Evolutionary conservation across 2,888 invertebrate genomes (phyloP), one percentile per base, ranked within the genome.

Genomic region (Busseola fusca): DNA sequence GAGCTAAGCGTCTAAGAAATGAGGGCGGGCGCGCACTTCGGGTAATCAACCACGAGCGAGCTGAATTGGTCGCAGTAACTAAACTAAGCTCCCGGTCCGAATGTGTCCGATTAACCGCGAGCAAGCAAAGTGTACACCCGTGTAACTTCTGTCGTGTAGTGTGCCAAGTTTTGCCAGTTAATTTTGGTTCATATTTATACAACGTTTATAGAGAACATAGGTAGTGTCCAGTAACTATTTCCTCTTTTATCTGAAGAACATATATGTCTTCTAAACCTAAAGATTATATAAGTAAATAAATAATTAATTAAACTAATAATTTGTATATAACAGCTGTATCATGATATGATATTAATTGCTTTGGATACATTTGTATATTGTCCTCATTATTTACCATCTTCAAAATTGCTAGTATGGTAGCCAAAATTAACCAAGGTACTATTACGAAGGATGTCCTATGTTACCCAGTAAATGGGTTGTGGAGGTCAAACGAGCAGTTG

Each of bases 261-360:
- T 27, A 48, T 60, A 66, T 9, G 3, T 42, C n/a, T 56, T 42
- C 40, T 74, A 54, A 62, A 62, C 56, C 48, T 60, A 74, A 52
- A 48, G 6, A 34, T 57, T n/a, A 60, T 27, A 14, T 30, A 48
- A 62, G 40, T 59, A 50, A 59, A 70, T 50, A 59, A 14, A 70
- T 75, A 63, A 68, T 68, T 69, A 75, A 69, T 54, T 7, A 59
- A 74, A 68, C 40, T 66, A 74, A 30, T 16, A 63, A 52, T 52
- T 60, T 30, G 30, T 66, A 76, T 48, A 65, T 64, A 74, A 60
- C 34, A 64, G 34, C 1, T 37, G 56, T 58, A 65, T 57, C 65
- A 65, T 66, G 77, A 76, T 76, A 76, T 76, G 76, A 57, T 68
- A 56, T 64, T 64, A 45, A n/a, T 58, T 76, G 76, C 76, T 76